Evolutionary conservation across 2,888 invertebrate species (phyloP).

Genomic region (Erpobdella octoculata): DNA sequence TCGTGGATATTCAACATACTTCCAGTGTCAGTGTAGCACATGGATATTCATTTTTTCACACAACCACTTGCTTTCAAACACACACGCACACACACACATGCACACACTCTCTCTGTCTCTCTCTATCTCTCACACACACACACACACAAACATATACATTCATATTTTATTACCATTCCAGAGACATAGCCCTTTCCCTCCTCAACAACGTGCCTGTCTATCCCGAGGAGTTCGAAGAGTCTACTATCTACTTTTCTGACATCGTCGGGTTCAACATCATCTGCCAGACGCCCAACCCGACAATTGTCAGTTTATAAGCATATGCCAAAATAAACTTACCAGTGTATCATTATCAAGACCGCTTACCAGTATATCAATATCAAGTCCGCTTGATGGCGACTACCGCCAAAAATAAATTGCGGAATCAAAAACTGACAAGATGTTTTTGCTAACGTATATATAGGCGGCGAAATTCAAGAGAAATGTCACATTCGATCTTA

Average conservation of each 20-base stretch:
- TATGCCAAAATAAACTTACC: not conserved
- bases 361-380: too few relatives aligned
- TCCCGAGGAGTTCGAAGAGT: slow-evolving; percentile 29
- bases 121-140: too few relatives aligned
- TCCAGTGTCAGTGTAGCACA: slow-evolving; percentile 27
- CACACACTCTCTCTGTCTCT: too few relatives aligned
- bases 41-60: not conserved
- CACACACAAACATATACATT: not conserved
- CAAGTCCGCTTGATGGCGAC: too few relatives aligned
- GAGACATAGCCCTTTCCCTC: slow-evolving; percentile 22
- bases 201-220: slow-evolving; percentile 16
- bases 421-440: too few relatives aligned
- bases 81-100: slow-evolving; percentile 2
- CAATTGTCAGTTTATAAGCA: slow-evolving; percentile 20
- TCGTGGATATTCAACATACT: slow-evolving; percentile 33
- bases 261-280: slow-evolving; percentile 34
- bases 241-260: slow-evolving; percentile 33
- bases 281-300: slow-evolving; percentile 23
- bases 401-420: too few relatives aligned
- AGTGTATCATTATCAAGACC: too few relatives aligned
- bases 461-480: too few relatives aligned
- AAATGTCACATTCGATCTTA: too few relatives aligned
- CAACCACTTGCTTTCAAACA: not conserved
- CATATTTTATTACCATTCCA: not conserved
- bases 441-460: too few relatives aligned